Percentiles rank a stretch among this genome's conserved stretches.
phyloP scores from a whole-genome alignment of 2,113 vertebrate genomes.

The Poicephalus meyeri region DNA sequence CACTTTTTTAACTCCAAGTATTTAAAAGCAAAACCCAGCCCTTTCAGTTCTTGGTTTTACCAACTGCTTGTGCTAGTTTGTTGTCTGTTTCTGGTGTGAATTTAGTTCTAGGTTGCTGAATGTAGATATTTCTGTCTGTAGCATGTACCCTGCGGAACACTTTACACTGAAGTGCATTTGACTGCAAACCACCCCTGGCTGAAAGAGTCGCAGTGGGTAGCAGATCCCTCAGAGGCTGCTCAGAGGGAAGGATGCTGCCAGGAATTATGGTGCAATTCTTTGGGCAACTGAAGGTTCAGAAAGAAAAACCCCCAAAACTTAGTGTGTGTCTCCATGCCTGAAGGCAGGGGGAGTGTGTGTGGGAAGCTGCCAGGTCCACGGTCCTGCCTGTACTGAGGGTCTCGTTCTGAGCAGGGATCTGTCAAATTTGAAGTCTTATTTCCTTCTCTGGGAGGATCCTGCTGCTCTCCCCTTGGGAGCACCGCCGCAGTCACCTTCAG shows the following conservation, averaged over 20 bases:
- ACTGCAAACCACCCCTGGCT: not conserved
- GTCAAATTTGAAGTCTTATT: not conserved
- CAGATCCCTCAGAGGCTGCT: not conserved
- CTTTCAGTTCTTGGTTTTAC: constrained; percentile 60
- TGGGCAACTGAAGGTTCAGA: not conserved
- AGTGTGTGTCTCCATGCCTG: not conserved
- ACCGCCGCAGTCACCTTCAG: not conserved
- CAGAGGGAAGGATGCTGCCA: not conserved
- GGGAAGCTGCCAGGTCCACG: not conserved
- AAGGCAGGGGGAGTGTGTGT: not conserved
- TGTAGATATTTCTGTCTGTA: constrained; percentile 13
- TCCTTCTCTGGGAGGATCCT: not conserved
- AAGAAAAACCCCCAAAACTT: not conserved
- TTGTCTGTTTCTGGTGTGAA: constrained; percentile 25
- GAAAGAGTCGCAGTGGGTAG: not conserved
- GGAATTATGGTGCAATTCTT: not conserved
- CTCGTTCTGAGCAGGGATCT: not conserved
- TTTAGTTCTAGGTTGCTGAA: constrained; percentile 59
- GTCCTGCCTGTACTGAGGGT: not conserved
- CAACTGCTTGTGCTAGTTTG: constrained; percentile 30
- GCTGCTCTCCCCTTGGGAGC: not conserved
- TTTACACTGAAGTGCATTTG: not conserved
- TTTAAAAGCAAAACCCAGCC: constrained; percentile 53
- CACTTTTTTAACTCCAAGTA: constrained; percentile 56
- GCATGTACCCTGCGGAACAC: not conserved